phyloP scores from a whole-genome alignment of 2,797 vertebrate genomes.

The Nannoperca obscura region DNA sequence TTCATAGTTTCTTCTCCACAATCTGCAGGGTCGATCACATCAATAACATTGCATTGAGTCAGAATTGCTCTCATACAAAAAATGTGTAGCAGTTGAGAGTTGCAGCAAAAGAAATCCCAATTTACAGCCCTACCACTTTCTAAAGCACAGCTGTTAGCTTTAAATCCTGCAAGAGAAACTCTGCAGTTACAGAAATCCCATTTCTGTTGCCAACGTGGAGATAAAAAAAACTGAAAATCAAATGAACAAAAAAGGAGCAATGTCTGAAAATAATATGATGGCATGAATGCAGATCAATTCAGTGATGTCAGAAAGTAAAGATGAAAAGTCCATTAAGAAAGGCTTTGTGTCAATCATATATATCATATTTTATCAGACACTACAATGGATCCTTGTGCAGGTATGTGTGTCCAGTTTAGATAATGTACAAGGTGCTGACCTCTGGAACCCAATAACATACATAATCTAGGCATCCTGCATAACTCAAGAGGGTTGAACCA shows the following conservation, averaged over 20 bases:
- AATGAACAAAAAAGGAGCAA: neutral
- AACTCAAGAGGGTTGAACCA: neutral
- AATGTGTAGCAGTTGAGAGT: neutral
- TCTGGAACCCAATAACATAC: neutral
- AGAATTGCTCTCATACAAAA: too few species aligned
- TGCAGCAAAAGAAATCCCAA: neutral
- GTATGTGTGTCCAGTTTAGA: neutral
- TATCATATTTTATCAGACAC: neutral
- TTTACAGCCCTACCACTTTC: neutral
- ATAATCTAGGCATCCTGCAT: neutral
- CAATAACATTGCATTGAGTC: too few species aligned
- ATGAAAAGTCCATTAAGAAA: too few species aligned
- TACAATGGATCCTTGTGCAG: neutral
- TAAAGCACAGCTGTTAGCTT: neutral
- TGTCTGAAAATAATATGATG: neutral
- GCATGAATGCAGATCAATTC: neutral
- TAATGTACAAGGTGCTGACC: neutral
- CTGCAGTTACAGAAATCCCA: neutral
- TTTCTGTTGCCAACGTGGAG: neutral
- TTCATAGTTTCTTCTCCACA: neutral
- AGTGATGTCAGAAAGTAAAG: neutral
- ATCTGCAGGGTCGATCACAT: too few species aligned
- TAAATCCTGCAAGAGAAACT: neutral
- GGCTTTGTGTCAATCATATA: too few species aligned
- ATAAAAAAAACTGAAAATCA: neutral